Conservation (phyloP, 2,888 invertebrate genomes). For the Hyles lineata region DNA sequence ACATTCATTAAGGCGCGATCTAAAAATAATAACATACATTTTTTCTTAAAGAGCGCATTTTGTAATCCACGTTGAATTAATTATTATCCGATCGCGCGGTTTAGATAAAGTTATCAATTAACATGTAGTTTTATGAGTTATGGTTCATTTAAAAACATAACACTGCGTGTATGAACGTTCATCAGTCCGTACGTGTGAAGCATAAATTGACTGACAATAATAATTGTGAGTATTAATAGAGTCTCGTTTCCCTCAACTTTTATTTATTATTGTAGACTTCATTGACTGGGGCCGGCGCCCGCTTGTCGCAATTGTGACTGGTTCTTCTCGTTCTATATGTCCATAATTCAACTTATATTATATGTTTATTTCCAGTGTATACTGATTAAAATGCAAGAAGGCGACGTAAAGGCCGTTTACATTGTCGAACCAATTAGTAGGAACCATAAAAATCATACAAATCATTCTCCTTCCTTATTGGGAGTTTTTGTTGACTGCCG, state of each 20-base stretch:
- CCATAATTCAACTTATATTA: conserved; percentile 72
- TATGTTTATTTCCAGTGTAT: conserved; percentile 74
- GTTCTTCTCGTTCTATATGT: conserved; percentile 79
- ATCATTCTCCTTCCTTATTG: conserved; percentile 74
- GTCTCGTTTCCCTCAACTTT: conserved; percentile 71
- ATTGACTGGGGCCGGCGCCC: conserved; percentile 78
- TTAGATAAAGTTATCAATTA: conserved; percentile 49
- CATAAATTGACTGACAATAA: conserved; percentile 51
- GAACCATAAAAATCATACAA: conserved; percentile 75
- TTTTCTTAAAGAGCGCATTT: conserved; percentile 37
- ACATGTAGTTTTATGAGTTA: conserved; percentile 45
- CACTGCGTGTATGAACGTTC: conserved; percentile 47
- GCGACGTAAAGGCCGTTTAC: conserved; percentile 72
- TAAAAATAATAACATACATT: conserved; percentile 40
- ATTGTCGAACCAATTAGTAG: conserved; percentile 80
- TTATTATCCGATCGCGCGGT: conserved; percentile 43
- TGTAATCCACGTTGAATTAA: conserved; percentile 43
- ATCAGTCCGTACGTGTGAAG: conserved; percentile 47
- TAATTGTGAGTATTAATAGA: conserved; percentile 56
- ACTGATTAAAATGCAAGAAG: conserved; percentile 79
- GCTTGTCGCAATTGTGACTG: conserved; percentile 80
- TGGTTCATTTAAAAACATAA: conserved; percentile 53
- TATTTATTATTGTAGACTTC: conserved; percentile 78
- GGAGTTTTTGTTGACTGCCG: conserved; percentile 57
- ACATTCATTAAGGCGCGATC: conserved; percentile 24